These are phyloP conservation scores for Lycocerus yunnanus DNA, from an alignment of 2,888 invertebrate species.

Conservation along the genomic window DNA sequence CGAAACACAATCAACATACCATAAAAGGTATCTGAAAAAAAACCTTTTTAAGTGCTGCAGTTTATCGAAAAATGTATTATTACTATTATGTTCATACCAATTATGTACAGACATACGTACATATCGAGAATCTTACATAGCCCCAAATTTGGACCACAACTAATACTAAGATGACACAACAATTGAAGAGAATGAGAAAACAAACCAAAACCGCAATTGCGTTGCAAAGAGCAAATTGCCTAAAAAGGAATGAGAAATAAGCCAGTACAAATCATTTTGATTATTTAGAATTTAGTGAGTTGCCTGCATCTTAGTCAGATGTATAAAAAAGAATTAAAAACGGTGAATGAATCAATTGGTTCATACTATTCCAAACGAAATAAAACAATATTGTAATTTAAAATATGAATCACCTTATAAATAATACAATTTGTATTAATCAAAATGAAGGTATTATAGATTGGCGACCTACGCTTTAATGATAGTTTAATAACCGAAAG, in stretches of 20 bases:
- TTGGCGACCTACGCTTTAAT: not conserved
- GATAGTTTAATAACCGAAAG: not conserved
- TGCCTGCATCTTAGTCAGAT: not conserved
- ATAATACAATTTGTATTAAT: constrained; percentile 5
- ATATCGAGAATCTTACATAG: too few species aligned
- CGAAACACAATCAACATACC: too few species aligned
- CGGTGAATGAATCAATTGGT: not conserved
- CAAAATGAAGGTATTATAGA: not conserved
- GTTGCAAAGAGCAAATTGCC: not conserved
- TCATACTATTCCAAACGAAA: not conserved
- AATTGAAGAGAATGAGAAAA: too few species aligned
- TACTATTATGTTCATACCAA: too few species aligned
- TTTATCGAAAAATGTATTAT: too few species aligned
- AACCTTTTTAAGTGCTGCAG: too few species aligned
- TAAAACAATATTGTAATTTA: not conserved
- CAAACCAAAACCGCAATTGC: not conserved
- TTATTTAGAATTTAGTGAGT: not conserved
- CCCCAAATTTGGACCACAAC: too few species aligned
- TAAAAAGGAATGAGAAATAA: not conserved
- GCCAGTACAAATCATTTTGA: not conserved
- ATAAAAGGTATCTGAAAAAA: too few species aligned
- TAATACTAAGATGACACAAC: too few species aligned
- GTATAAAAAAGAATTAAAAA: not conserved
- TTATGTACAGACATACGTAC: too few species aligned
- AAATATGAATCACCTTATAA: not conserved